A percentile compares a stretch with the other conserved stretches of the same genome.
phyloP scores from a whole-genome alignment of 2,888 invertebrate genomes.

The Chrysolina oricalcia region DNA sequence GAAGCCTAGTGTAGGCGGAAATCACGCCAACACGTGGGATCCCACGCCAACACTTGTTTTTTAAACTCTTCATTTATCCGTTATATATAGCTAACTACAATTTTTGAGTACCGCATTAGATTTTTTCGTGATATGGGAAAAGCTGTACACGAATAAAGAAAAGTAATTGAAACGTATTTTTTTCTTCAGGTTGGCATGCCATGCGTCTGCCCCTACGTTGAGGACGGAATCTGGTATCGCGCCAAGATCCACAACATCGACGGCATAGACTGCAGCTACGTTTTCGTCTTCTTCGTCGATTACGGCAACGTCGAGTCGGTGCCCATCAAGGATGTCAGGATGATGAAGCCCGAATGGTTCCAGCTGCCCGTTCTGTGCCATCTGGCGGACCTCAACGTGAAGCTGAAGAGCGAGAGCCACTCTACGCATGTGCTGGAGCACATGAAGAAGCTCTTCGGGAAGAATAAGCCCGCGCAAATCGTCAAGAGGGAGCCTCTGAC shows the following conservation, averaged over 20 bases:
- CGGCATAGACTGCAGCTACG: conserved; percentile 64
- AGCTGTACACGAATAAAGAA: neutral
- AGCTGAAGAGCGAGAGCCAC: conserved; percentile 50
- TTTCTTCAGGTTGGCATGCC: conserved; percentile 71
- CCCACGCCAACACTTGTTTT: no score
- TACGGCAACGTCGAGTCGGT: conserved; percentile 80
- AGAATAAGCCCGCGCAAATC: conserved; percentile 56
- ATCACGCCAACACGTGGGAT: no score
- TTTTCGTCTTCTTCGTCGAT: conserved; percentile 83
- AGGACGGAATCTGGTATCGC: conserved; percentile 83
- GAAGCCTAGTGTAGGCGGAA: no score
- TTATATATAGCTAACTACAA: neutral
- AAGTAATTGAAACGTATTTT: conserved; percentile 46
- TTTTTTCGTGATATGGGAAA: neutral
- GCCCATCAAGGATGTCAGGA: conserved; percentile 71
- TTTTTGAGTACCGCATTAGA: neutral
- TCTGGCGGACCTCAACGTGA: conserved; percentile 71
- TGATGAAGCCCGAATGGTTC: conserved; percentile 73
- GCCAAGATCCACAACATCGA: conserved; percentile 76
- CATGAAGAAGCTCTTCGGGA: conserved; percentile 55
- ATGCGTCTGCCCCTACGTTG: conserved; percentile 78
- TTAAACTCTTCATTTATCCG: neutral
- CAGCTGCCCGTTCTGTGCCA: conserved; percentile 74
- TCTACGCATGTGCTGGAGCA: conserved; percentile 50
- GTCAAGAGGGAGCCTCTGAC: conserved; percentile 57